Evolutionary conservation across 2,888 invertebrate species (phyloP), one percentile per base, ranked within the genome.

Genomic region (Dolichomitus sp.): DNA sequence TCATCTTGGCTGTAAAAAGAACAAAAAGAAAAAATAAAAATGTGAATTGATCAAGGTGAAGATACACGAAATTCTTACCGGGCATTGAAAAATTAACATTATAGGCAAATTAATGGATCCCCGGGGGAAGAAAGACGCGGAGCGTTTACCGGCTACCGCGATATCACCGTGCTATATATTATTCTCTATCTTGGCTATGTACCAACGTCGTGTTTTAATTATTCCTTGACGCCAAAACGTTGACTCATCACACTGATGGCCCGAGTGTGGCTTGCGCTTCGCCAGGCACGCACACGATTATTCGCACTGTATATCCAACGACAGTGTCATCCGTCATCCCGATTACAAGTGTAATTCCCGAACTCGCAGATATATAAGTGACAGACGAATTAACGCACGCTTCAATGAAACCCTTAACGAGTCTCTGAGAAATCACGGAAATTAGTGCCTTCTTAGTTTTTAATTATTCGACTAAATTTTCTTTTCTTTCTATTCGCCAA

Each of bases 341-440:
- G n/a, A 59, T 59, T 63, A 52, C 30, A 19, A n/a, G 63, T 70
- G 48, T 37, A 48, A 57, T 19, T 52, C 23, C 63, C 59, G 48
- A 57, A 40, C 57, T 48, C 30, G 63, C 33, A 2, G 4, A 4
- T 33, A 33, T 33, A 6, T 57, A 33, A 76, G 48, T 76, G 75
- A 81, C 61, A 40, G 19, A 52, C 42, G 73, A 81, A 81, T 81
- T 81, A 80, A 77, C 68, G 42, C 72, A 40, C 48, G 66, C 72
- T 52, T 40, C 59, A 61, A 42, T 50, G 45, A 27, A 81, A 54
- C 69, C 59, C 11, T 45, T 12, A 40, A 30, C 23, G 37, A 14
- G 37, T 52, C 42, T 50, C 27, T n/a, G 40, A 73, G 61, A 50
- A 73, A 77, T 77, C 68, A 42, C 81, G 72, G 45, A 77, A 77